Percentiles rank a stretch among this genome's conserved stretches.
Evolutionary conservation across 2,113 vertebrate species (phyloP).

Genomic region (Zosterops borbonicus): DNA sequence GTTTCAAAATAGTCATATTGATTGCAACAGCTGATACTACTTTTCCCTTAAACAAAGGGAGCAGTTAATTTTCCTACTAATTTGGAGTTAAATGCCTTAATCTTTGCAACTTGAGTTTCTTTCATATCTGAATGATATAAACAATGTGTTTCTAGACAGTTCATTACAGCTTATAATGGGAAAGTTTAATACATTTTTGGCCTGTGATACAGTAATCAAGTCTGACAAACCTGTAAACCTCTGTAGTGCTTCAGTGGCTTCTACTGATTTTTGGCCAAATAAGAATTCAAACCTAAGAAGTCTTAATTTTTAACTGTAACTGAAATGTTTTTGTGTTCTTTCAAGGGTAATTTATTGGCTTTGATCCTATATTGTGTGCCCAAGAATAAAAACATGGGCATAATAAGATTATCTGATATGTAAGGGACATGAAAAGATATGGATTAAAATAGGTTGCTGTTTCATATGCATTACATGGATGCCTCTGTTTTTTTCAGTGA

Average conservation of each 20-base stretch:
- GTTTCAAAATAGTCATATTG: neutral
- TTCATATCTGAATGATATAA: neutral
- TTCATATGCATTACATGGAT: constrained; percentile 31
- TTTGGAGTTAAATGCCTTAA: neutral
- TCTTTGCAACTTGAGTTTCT: neutral
- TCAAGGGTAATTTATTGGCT: neutral
- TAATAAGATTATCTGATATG: neutral
- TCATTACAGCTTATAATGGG: neutral
- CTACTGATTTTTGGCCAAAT: neutral
- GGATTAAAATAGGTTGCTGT: neutral
- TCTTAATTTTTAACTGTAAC: neutral
- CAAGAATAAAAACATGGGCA: neutral
- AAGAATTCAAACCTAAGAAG: neutral
- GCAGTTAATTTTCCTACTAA: neutral
- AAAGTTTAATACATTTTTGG: neutral
- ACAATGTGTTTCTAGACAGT: neutral
- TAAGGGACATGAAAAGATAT: neutral
- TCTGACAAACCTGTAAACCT: neutral
- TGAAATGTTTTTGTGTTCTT: neutral
- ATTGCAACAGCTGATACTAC: neutral
- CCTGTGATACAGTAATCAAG: neutral
- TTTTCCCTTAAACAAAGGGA: neutral
- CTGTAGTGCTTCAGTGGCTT: neutral
- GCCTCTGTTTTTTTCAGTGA: constrained; percentile 33
- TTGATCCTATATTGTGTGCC: neutral